phyloP scores from a whole-genome alignment of 92 coral and sea anemone species.

The Porites lobata region DNA sequence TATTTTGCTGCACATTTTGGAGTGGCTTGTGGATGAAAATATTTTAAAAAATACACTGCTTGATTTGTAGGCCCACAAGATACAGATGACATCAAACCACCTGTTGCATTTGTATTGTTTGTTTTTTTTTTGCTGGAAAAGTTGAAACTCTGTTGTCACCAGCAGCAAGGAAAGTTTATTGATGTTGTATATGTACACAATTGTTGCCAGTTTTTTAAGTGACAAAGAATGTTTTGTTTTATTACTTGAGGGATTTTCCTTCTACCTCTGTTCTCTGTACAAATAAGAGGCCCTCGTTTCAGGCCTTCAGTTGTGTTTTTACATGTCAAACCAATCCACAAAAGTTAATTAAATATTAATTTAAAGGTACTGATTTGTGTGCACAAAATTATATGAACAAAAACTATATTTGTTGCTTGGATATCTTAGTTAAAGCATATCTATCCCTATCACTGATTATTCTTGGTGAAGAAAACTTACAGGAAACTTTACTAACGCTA shows the following conservation, averaged over 20 bases:
- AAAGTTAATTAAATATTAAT: slow-evolving; percentile 1
- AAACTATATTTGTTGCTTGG: background rate
- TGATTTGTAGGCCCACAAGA: slow-evolving; percentile 4
- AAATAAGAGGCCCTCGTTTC: too few species aligned
- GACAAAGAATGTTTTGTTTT: too few species aligned
- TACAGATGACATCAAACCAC: background rate
- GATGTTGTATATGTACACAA: background rate
- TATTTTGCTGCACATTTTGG: background rate
- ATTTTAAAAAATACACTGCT: slow-evolving; percentile 1
- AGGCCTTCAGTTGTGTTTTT: too few species aligned
- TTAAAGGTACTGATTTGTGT: slow-evolving; percentile 11
- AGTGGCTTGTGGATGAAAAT: slow-evolving; percentile 6
- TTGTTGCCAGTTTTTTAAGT: too few species aligned
- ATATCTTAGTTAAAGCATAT: slow-evolving; percentile 22
- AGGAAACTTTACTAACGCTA: too few species aligned
- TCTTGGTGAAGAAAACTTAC: background rate
- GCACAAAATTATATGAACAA: slow-evolving; percentile 13
- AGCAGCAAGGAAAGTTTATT: too few species aligned
- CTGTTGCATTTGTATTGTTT: too few species aligned
- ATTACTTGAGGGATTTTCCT: too few species aligned
- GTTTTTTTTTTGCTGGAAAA: too few species aligned
- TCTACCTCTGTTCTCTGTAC: too few species aligned
- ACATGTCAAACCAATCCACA: slow-evolving; percentile 3
- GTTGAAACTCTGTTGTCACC: too few species aligned
- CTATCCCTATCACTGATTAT: slow-evolving; percentile 10